Evolutionary conservation across 2,888 invertebrate species (phyloP), one percentile per base, ranked within the genome.

Genomic region (Euzophera pinguis): DNA sequence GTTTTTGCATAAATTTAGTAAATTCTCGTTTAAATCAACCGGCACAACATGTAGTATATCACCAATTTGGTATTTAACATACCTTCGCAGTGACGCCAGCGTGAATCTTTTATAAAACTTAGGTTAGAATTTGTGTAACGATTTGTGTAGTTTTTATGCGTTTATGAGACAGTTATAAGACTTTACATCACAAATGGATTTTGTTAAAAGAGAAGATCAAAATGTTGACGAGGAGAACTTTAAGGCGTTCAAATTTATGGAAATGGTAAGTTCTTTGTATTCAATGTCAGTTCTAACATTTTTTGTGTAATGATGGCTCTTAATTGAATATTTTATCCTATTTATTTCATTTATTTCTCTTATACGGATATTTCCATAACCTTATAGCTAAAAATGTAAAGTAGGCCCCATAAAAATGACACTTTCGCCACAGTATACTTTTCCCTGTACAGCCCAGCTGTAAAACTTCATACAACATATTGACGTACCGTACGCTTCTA

Each of bases 201-300:
- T 80, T 63, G 88, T 89, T 55, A 89, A 89, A 67, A 72, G 86
- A 50, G 88, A 88, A 70, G 88, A 86, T 16, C 79, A 75, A 47
- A 78, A 78, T 67, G 56, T 84, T 17, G 87, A 85, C 29, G 86
- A 88, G 53, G 88, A 86, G 9, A 78, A 70, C 54, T 87, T 87
- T 56, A 88, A 86, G 58, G 73, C 73, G 3, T 51, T 12, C 8
- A 51, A 51, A 51, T 89, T 86, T 53, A 64, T 85, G 62, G 87
- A 89, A 53, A 85, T 74, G 54, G 89, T 89, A 60, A 87, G 87
- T 80, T 32, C 8, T 39, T 43, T 38, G 37, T 38, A 13, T 10
- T 8, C 13, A 12, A 22, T 37, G 12, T 37, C n/a, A n/a, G 13
- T 1, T 14, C 1, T 14, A 5, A 14, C 1, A 37, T 1, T 37